Conservation (phyloP, 2,888 invertebrate species). For the Chirona hameri region DNA sequence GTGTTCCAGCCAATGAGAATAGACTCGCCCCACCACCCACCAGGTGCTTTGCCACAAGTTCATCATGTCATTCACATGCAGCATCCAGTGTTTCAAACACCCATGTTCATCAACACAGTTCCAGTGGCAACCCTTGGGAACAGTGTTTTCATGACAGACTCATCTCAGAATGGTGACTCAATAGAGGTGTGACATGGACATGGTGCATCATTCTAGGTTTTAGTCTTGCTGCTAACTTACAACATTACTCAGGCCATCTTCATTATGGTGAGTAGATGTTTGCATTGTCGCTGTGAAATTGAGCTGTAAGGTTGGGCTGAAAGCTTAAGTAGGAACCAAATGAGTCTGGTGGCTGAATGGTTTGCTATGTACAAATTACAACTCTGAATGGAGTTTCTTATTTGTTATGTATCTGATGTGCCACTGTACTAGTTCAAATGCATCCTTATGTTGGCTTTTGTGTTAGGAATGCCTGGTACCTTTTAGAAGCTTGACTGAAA, state of each 20-base stretch:
- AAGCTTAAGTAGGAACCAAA: not conserved
- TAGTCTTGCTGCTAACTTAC: not conserved
- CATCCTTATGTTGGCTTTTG: too few relatives aligned
- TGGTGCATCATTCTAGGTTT: not conserved
- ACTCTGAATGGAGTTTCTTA: not conserved
- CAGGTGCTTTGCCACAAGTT: not conserved
- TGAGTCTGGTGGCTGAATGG: not conserved
- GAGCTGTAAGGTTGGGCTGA: not conserved
- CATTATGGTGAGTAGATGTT: not conserved
- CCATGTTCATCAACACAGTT: conserved; percentile 9
- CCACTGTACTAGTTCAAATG: not conserved
- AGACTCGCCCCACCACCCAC: not conserved
- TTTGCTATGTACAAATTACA: not conserved
- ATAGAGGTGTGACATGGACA: conserved; percentile 13
- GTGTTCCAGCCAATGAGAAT: not conserved
- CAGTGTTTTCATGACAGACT: conserved; percentile 4
- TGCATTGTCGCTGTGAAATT: conserved; percentile 22
- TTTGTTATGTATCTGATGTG: not conserved
- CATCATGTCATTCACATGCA: conserved; percentile 26
- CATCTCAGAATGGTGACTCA: conserved; percentile 6
- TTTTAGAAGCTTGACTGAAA: too few relatives aligned
- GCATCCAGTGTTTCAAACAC: not conserved
- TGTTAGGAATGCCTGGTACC: too few relatives aligned
- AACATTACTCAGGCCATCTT: not conserved
- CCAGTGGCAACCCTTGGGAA: not conserved